A percentile compares a stretch with the other conserved stretches of the same genome.
phyloP scores from a whole-genome alignment of 2,797 vertebrate species.

The Melanogrammus aeglefinus region DNA sequence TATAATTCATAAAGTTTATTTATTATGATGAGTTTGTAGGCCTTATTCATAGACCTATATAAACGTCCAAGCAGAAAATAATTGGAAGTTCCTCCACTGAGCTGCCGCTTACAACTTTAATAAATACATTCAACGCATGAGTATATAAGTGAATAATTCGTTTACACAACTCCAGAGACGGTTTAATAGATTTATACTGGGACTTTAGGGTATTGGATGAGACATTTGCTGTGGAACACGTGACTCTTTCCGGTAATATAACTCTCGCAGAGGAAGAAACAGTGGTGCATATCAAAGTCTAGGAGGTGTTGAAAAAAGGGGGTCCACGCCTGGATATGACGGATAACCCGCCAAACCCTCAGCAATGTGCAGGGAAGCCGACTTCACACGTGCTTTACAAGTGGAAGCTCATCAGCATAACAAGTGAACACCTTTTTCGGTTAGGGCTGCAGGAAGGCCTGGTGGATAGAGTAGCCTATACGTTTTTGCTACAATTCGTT shows the following conservation, averaged over 20 bases:
- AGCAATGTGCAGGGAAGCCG: constrained; percentile 78
- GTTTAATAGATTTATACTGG: background rate
- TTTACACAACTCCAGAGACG: background rate
- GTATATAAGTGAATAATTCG: background rate
- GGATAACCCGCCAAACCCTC: constrained; percentile 77
- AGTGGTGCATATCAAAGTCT: constrained; percentile 89
- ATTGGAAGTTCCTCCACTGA: background rate
- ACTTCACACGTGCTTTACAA: constrained; percentile 77
- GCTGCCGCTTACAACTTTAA: background rate
- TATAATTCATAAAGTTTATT: background rate
- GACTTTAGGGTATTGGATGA: constrained; percentile 15
- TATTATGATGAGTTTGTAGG: background rate
- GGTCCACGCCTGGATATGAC: constrained; percentile 83
- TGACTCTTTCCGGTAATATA: constrained; percentile 84
- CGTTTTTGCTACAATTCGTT: background rate
- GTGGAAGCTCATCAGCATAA: constrained; percentile 79
- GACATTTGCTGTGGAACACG: constrained; percentile 78
- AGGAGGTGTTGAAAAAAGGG: constrained; percentile 81
- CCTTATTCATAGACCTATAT: background rate
- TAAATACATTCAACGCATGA: background rate
- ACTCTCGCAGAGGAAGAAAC: constrained; percentile 79
- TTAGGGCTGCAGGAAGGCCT: constrained; percentile 22
- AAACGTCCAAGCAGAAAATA: background rate
- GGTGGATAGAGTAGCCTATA: constrained; percentile 1
- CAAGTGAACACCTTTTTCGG: constrained; percentile 67